Conservation (phyloP, 2,797 vertebrate species). For the Myotis planiceps region DNA sequence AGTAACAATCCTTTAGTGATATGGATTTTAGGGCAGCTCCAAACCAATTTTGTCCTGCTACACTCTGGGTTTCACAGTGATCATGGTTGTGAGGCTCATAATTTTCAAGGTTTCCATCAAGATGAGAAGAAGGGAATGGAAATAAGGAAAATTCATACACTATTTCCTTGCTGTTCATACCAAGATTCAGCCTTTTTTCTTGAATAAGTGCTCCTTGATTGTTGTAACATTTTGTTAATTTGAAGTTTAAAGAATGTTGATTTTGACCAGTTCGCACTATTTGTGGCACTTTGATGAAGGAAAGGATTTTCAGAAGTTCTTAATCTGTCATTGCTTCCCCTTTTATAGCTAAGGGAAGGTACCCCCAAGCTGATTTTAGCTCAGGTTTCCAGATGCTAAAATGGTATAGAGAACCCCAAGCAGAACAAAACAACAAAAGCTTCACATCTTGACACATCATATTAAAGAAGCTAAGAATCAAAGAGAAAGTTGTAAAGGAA, state of each 20-base stretch:
- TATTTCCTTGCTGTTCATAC: neutral
- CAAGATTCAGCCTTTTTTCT: neutral
- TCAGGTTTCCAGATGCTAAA: neutral
- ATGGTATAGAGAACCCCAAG: neutral
- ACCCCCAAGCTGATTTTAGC: neutral
- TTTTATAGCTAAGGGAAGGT: neutral
- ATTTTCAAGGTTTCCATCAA: neutral
- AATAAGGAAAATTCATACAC: neutral
- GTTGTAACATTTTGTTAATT: neutral
- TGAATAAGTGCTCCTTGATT: neutral
- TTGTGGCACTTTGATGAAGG: neutral
- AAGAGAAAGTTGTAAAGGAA: neutral
- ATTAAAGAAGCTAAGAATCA: neutral
- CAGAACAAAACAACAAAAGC: neutral
- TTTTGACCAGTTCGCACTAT: neutral
- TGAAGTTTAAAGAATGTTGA: neutral
- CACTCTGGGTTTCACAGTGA: neutral
- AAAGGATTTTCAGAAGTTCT: slow-evolving; percentile 23
- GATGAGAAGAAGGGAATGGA: neutral
- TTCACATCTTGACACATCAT: neutral
- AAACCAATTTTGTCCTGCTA: neutral
- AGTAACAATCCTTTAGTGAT: neutral
- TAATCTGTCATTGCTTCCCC: neutral
- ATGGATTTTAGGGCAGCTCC: neutral
- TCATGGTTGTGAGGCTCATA: neutral